Base-by-base conservation (phyloP, 2,797 vertebrate genomes). In the Typhlichthys subterraneus region DNA sequence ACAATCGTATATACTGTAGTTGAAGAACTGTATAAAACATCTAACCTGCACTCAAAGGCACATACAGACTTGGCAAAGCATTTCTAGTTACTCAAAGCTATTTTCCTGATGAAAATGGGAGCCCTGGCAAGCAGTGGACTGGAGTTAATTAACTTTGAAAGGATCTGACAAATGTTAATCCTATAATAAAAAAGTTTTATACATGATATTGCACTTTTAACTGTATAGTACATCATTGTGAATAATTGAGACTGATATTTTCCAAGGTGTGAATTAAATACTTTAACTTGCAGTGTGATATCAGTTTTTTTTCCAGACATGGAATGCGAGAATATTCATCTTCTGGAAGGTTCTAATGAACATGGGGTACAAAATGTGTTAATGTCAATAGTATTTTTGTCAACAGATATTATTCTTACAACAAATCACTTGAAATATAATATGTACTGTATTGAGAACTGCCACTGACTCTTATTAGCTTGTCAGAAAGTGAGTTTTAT, bases 401-500 rank as follows among this genome's bases (percentile, higher is more conserved):
- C 79, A 78, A 78, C 86, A 85, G 88, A 91, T 85, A 86, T 87
- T 91, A 88, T 93, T 93, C 92, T 93, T 94, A 92, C 87, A 84
- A 76, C 90, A 91, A 93, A 88, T 93, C 86, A 88, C 85, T 85
- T 87, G 83, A 90, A 85, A 76, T 88, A 69, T 87, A 84, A 84
- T 85, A 89, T 90, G 82, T 94, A 94, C 90, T 85, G 58, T 47
- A 76, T 74, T 76, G 90, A 94, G 79, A 93, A 96, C 95, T 96
- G 95, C 95, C 95, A 94, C 23, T 23, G 93, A 85, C 91, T 93
- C 83, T 87, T 92, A 91, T 92, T 87, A 87, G 94, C 93, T 97
- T 96, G 95, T 95, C 94, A 95, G 80, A 95, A 92, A 23, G 23
- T 91, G 84, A 90, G 85, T 95, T 93, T 94, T 94, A 95, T 95